Evolutionary conservation across 2,113 vertebrate genomes (phyloP), one percentile per base, ranked within the genome.

Genomic region (Psophia crepitans): DNA sequence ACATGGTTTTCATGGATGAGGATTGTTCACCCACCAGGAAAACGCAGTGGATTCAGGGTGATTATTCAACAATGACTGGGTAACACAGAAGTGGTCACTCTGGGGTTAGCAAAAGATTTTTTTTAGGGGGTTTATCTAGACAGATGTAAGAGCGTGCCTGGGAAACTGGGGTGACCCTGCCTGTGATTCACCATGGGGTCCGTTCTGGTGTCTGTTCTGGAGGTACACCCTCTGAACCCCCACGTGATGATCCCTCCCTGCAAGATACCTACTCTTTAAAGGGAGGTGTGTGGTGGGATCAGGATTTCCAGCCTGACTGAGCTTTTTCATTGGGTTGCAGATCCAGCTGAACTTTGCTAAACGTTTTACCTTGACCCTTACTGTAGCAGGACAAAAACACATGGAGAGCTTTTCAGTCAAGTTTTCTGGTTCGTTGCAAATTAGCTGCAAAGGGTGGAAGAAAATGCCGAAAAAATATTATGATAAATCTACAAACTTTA

Each of bases 131-230:
- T 39, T 7, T 16, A 6, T 60, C 16, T 5, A 46, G 63, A 48
- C 17, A 41, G n/a, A 27, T 0, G 1, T 49, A 51, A 7, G 21
- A 60, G 90, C 8, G 2, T 9, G 3, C 5, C 33, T 51, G 37
- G 6, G 6, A 46, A 43, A 48, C 3, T 5, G 11, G 65, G 39
- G 43, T 58, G 53, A 23, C 6, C 8, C 10, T 74, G 84, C 18
- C 37, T 54, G 28, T 74, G 32, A 8, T 27, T 95, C 41, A 24
- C 46, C 1, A 1, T 58, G 43, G 30, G 30, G 16, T 37, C 14
- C 49, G 7, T 61, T n/a, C 51, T 61, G 27, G 19, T 20, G 6
- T 23, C 17, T 43, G 13, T 43, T 53, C 57, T 80, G 58, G 39
- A 63, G 35, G n/a, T 9, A 24, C 4, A 28, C 3, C 8, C 20